phyloP scores from a whole-genome alignment of 35 echinoderm and acorn worm genomes.

The Heliocidaris tuberculata region DNA sequence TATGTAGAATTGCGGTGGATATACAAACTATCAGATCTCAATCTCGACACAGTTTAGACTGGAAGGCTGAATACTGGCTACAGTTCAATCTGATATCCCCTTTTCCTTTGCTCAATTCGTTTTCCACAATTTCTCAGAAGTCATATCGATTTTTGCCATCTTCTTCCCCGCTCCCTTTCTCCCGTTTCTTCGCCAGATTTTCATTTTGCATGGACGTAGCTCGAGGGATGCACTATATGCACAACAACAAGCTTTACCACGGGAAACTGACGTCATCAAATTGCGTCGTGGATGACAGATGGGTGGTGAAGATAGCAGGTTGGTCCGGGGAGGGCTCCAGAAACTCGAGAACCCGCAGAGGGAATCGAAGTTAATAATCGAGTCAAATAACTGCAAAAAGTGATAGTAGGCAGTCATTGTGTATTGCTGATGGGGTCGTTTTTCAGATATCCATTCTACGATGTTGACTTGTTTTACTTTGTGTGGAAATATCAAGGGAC shows the following conservation, averaged over 20 bases:
- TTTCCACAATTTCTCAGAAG: neutral
- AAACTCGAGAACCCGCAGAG: neutral
- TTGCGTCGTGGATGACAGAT: conserved; percentile 99
- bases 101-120: neutral
- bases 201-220: conserved; percentile 99
- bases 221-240: conserved; percentile 86
- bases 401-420: neutral
- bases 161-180: too few species aligned
- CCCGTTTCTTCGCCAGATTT: conserved; percentile 67
- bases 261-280: conserved; percentile 93
- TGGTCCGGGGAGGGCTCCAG: neutral
- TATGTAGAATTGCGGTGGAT: too few species aligned
- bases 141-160: neutral
- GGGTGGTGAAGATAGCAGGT: conserved; percentile 99
- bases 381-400: neutral
- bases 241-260: conserved; percentile 84
- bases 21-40: too few species aligned
- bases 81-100: neutral
- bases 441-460: neutral
- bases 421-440: neutral
- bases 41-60: too few species aligned
- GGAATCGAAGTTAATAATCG: neutral
- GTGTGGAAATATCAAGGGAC: neutral
- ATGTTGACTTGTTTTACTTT: neutral
- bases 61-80: neutral